Conservation (phyloP, 1,140 invertebrate species). For the Apis dorsata region DNA sequence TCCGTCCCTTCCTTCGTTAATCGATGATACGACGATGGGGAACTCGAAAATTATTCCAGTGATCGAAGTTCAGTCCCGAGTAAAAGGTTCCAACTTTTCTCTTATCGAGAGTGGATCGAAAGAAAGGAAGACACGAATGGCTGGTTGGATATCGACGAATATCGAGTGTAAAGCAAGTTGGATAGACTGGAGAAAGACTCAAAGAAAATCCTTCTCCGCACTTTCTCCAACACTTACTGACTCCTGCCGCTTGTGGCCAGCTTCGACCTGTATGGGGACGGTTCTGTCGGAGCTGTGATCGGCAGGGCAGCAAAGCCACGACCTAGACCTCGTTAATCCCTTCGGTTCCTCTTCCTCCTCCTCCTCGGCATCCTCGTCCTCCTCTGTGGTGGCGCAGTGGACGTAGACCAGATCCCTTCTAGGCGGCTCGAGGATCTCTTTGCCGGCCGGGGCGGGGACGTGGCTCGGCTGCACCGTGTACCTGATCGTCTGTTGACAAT, state of each 20-base stretch:
- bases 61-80: not conserved
- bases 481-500: constrained; percentile 29
- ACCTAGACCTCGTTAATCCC: constrained; percentile 62
- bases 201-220: too few relatives aligned
- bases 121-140: too few relatives aligned
- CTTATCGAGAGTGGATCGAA: not conserved
- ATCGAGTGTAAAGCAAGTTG: too few relatives aligned
- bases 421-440: constrained; percentile 57
- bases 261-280: constrained; percentile 66
- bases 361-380: constrained; percentile 53
- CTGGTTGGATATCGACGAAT: too few relatives aligned
- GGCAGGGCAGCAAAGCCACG: constrained; percentile 71
- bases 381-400: constrained; percentile 64
- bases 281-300: constrained; percentile 63
- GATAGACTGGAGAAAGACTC: not conserved
- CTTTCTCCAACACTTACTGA: constrained; percentile 48
- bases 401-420: constrained; percentile 64
- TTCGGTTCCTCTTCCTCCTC: constrained; percentile 61
- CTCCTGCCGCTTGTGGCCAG: constrained; percentile 48
- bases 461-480: constrained; percentile 50
- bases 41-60: constrained; percentile 5
- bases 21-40: constrained; percentile 3
- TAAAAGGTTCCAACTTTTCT: too few relatives aligned
- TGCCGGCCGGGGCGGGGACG: constrained; percentile 30
- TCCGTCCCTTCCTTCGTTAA: not conserved